phyloP scores from a whole-genome alignment of 2,888 invertebrate genomes.

The Fragum fragum region DNA sequence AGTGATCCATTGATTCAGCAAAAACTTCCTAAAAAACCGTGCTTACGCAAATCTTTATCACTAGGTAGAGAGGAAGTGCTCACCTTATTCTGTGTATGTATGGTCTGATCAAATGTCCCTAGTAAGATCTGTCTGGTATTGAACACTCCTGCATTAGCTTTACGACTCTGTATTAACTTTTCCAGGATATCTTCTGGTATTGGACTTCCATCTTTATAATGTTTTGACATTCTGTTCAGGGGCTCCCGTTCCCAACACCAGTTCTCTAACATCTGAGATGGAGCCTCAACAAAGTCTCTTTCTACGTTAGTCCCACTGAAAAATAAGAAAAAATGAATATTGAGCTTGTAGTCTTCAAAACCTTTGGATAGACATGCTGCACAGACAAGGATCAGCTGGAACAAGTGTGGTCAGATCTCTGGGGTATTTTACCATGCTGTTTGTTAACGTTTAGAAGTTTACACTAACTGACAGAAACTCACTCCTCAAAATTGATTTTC shows the following conservation, averaged over 20 bases:
- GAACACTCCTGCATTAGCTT: slow-evolving; percentile 87
- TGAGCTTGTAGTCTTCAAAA: too few species aligned
- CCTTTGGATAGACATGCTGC: too few species aligned
- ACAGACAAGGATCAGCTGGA: too few species aligned
- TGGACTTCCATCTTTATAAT: slow-evolving; percentile 85
- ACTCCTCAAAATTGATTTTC: too few species aligned
- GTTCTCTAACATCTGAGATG: slow-evolving; percentile 88
- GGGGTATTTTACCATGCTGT: too few species aligned
- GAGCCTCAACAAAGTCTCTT: slow-evolving; percentile 88
- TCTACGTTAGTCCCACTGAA: slow-evolving; percentile 87
- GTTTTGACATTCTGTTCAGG: slow-evolving; percentile 87
- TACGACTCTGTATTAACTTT: slow-evolving; percentile 86
- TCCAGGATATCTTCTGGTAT: slow-evolving; percentile 87
- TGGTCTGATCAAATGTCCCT: slow-evolving; percentile 87
- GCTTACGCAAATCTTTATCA: too few species aligned
- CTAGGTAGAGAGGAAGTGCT: background rate
- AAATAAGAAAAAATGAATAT: too few species aligned
- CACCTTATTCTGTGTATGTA: slow-evolving; percentile 85
- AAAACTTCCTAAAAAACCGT: too few species aligned
- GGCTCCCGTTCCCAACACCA: slow-evolving; percentile 88
- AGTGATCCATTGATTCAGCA: too few species aligned
- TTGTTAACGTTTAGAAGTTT: too few species aligned
- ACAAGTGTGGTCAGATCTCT: too few species aligned
- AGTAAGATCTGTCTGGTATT: slow-evolving; percentile 88
- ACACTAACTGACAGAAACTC: too few species aligned